Conservation (phyloP, 2,888 invertebrate genomes). For the Malthinus flaveolus region DNA sequence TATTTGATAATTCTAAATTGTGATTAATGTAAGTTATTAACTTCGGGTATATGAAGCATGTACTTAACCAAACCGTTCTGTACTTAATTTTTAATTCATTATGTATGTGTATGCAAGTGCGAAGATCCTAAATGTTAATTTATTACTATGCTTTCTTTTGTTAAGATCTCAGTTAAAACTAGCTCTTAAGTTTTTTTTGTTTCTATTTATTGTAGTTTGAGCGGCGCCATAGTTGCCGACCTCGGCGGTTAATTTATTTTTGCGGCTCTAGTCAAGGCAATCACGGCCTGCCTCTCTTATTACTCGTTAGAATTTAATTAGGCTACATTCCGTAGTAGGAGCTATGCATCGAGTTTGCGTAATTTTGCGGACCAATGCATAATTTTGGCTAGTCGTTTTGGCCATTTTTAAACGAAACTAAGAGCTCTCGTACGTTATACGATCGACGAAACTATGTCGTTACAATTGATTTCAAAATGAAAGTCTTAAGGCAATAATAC, state of each 20-base stretch:
- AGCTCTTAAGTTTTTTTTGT: conserved; percentile 25
- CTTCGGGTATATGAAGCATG: neutral
- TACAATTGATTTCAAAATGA: too few relatives aligned
- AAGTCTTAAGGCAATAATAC: too few relatives aligned
- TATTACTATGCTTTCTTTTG: conserved; percentile 23
- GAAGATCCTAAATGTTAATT: conserved; percentile 3
- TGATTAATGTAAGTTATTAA: neutral
- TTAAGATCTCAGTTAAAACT: conserved; percentile 31
- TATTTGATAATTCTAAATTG: conserved; percentile 12
- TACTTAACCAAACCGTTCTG: conserved; percentile 15
- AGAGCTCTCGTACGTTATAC: conserved; percentile 37
- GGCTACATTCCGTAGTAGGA: conserved; percentile 50
- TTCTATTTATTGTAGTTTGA: conserved; percentile 39
- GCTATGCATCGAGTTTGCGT: conserved; percentile 51
- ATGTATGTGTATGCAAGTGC: neutral
- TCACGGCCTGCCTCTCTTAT: conserved; percentile 27
- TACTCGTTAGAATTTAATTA: conserved; percentile 40
- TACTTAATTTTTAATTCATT: conserved; percentile 24
- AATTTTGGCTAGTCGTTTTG: conserved; percentile 42
- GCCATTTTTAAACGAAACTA: conserved; percentile 49
- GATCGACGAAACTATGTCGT: too few relatives aligned
- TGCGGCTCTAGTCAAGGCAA: conserved; percentile 50
- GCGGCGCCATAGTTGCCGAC: conserved; percentile 46
- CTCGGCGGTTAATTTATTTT: conserved; percentile 37
- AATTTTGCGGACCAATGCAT: conserved; percentile 55